Conservation (phyloP, 1,140 invertebrate genomes). For the Agrilus planipennis region DNA sequence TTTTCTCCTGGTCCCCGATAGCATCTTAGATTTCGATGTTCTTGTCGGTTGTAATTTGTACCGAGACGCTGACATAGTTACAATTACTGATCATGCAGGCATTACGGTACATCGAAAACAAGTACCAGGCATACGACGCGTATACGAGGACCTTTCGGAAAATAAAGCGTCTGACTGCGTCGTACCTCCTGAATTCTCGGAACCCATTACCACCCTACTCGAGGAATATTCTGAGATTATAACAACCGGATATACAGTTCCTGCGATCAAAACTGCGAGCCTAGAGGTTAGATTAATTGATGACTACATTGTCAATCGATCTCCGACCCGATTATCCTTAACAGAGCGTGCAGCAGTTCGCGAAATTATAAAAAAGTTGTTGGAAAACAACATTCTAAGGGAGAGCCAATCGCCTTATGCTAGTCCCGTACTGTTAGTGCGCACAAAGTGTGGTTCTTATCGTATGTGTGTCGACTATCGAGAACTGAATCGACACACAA, state of each 20-base stretch:
- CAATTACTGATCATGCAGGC: too few species aligned
- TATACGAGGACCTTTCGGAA: too few species aligned
- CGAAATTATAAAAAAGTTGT: not conserved
- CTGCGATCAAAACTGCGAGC: slow-evolving; percentile 2
- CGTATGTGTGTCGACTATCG: slow-evolving; percentile 7
- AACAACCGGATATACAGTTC: slow-evolving; percentile 1
- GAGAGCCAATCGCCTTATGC: slow-evolving; percentile 22
- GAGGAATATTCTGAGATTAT: not conserved
- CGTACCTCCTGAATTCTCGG: too few species aligned
- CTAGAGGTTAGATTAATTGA: not conserved
- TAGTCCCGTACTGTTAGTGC: slow-evolving; percentile 30
- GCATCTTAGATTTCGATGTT: too few species aligned
- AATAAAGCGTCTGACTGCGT: too few species aligned
- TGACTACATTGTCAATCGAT: not conserved
- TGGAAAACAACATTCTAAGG: slow-evolving; percentile 1
- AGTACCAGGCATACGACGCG: too few species aligned
- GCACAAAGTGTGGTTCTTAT: slow-evolving; percentile 38
- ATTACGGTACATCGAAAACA: too few species aligned
- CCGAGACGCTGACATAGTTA: too few species aligned
- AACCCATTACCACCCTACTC: too few species aligned
- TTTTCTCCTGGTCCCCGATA: too few species aligned
- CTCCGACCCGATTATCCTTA: not conserved
- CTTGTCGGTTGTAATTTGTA: too few species aligned
- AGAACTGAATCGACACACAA: slow-evolving; percentile 2
- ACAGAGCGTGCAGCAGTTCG: not conserved